These are phyloP conservation scores for Drosophila hamatofila DNA, from an alignment of 2,888 invertebrate genomes.

Conservation along the genomic window DNA sequence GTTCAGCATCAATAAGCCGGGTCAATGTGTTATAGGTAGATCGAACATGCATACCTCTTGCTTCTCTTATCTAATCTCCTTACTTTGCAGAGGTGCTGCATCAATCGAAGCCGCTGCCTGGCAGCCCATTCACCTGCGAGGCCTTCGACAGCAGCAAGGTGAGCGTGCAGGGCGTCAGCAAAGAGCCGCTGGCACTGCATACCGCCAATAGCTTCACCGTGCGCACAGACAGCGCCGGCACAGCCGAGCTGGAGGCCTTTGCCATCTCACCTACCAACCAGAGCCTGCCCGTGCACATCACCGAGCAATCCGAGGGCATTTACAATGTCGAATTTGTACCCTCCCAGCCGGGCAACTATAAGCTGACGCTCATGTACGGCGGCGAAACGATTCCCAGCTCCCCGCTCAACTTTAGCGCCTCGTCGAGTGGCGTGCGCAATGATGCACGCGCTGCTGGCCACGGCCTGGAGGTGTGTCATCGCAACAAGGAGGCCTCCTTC, in stretches of 20 bases:
- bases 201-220: constrained; percentile 93
- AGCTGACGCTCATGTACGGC: constrained; percentile 89
- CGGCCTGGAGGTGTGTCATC: constrained; percentile 89
- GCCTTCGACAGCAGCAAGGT: constrained; percentile 95
- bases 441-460: constrained; percentile 88
- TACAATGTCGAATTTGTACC: constrained; percentile 94
- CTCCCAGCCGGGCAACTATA: constrained; percentile 90
- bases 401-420: constrained; percentile 87
- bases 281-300: constrained; percentile 92
- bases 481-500: constrained; percentile 90
- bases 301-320: constrained; percentile 88
- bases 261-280: constrained; percentile 95
- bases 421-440: constrained; percentile 86
- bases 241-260: constrained; percentile 94
- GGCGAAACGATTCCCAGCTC: constrained; percentile 87
- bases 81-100: constrained; percentile 92
- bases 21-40: constrained; percentile 89
- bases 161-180: constrained; percentile 91
- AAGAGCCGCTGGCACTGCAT: constrained; percentile 91
- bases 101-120: constrained; percentile 94
- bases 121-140: constrained; percentile 97
- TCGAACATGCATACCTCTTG: not conserved
- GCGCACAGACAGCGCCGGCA: constrained; percentile 92
- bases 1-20: constrained; percentile 93
- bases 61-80: not conserved